Conservation (phyloP, 2,888 invertebrate genomes). For the Antitype chi region DNA sequence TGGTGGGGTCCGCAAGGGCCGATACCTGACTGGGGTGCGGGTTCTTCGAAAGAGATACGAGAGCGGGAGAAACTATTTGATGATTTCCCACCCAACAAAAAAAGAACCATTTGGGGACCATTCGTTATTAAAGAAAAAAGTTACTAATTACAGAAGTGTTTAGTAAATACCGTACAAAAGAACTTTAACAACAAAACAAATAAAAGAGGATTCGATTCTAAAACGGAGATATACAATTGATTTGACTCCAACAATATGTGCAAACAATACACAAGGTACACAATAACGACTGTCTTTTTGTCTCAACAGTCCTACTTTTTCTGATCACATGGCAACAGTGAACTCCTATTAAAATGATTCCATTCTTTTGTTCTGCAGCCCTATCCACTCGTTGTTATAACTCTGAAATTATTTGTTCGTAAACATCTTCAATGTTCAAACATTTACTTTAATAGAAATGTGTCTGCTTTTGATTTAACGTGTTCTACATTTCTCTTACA, state of each 20-base stretch:
- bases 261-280: slow-evolving; percentile 25
- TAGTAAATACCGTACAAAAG: background rate
- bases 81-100: no score
- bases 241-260: slow-evolving; percentile 15
- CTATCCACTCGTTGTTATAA: slow-evolving; percentile 32
- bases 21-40: no score
- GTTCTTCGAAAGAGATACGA: no score
- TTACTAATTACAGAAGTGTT: background rate
- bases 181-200: background rate
- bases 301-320: slow-evolving; percentile 22
- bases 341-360: slow-evolving; percentile 45
- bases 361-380: slow-evolving; percentile 44
- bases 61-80: no score
- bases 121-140: background rate
- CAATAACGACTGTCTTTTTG: slow-evolving; percentile 33
- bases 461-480: slow-evolving; percentile 6
- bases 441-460: slow-evolving; percentile 32
- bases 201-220: slow-evolving; percentile 3
- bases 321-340: slow-evolving; percentile 34
- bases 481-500: slow-evolving; percentile 14
- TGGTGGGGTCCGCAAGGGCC: no score
- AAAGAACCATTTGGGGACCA: no score
- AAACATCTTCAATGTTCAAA: slow-evolving; percentile 32
- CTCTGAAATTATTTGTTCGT: slow-evolving; percentile 45
- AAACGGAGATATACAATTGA: slow-evolving; percentile 22